Evolutionary conservation across 2,113 vertebrate species (phyloP).

Genomic region (Motacilla tschutschensis): DNA sequence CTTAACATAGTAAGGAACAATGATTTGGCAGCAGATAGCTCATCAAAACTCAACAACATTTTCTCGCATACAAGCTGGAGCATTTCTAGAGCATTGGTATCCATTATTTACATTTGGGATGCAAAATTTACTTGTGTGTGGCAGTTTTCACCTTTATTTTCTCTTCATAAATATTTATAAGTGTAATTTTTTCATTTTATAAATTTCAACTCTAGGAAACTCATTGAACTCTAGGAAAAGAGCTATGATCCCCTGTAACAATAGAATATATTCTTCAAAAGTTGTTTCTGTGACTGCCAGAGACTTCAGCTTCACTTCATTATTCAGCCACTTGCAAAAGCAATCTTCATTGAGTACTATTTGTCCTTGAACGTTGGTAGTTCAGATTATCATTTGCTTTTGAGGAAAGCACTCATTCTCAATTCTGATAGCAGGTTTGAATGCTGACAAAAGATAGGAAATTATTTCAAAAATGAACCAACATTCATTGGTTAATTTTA

Average conservation of each 20-base stretch:
- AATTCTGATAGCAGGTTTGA: neutral
- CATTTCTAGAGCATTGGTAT: neutral
- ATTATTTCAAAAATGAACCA: neutral
- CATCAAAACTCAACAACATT: neutral
- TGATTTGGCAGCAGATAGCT: neutral
- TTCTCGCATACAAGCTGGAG: neutral
- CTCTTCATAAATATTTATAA: neutral
- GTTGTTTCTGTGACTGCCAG: neutral
- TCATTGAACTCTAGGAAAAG: neutral
- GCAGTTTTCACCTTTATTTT: neutral
- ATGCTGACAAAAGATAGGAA: neutral
- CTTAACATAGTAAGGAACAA: neutral
- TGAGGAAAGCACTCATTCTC: neutral
- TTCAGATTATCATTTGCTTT: conserved; percentile 10
- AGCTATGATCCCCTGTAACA: neutral
- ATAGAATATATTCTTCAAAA: neutral
- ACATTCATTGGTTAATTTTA: neutral
- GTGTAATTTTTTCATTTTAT: neutral
- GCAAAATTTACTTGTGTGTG: neutral
- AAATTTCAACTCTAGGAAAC: neutral
- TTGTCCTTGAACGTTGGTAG: neutral
- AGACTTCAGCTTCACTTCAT: neutral
- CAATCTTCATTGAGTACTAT: neutral
- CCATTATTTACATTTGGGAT: neutral
- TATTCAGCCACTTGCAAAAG: conserved; percentile 10